phyloP scores from a whole-genome alignment of 2,113 vertebrate genomes.

The Tamias sibiricus region DNA sequence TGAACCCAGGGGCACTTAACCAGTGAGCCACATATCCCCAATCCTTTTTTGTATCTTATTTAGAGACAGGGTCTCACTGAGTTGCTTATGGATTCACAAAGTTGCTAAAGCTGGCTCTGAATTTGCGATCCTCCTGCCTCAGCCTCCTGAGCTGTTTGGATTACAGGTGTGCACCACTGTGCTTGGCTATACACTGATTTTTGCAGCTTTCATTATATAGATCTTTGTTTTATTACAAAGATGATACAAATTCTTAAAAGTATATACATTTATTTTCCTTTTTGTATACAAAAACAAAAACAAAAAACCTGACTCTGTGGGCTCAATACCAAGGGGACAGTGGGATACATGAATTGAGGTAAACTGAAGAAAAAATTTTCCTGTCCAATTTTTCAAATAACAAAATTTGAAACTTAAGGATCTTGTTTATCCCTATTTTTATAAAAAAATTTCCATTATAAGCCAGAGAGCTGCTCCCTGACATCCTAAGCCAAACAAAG shows the following conservation, averaged over 20 bases:
- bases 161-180: no score
- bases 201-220: background rate
- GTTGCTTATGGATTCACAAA: no score
- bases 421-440: background rate
- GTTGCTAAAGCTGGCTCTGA: no score
- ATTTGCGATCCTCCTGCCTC: no score
- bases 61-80: no score
- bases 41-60: no score
- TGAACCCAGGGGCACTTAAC: no score
- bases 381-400: background rate
- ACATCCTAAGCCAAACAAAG: background rate
- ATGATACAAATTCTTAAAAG: background rate
- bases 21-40: no score
- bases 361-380: background rate
- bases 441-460: background rate
- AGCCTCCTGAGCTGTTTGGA: no score
- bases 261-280: background rate
- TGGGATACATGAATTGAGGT: no score
- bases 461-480: background rate
- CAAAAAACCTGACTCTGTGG: background rate
- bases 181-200: background rate
- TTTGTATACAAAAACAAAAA: background rate
- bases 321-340: background rate
- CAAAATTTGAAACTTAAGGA: fast-evolving
- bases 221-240: background rate